Evolutionary conservation across 2,888 invertebrate species (phyloP).

Genomic region (Argyresthia albistria): DNA sequence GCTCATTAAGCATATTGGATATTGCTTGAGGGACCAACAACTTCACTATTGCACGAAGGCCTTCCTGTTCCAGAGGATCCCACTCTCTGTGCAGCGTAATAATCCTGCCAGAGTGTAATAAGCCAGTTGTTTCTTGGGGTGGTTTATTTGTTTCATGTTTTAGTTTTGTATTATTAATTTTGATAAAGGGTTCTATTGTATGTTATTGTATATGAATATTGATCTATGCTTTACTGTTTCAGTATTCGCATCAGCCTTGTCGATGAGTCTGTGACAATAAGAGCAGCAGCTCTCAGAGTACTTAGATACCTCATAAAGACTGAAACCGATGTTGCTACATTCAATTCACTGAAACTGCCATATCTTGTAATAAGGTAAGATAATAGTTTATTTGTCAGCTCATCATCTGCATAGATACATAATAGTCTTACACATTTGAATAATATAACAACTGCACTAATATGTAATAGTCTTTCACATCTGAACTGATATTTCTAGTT

Average conservation of each 20-base stretch:
- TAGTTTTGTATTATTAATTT: background rate
- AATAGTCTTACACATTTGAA: no score
- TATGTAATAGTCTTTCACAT: no score
- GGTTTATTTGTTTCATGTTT: background rate
- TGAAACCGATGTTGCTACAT: slow-evolving; percentile 82
- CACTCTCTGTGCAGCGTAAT: no score
- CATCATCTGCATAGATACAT: no score
- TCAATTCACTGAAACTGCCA: slow-evolving; percentile 87
- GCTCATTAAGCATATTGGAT: no score
- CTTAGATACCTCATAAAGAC: slow-evolving; percentile 87
- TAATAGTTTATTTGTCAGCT: slow-evolving; percentile 9
- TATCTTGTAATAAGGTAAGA: slow-evolving; percentile 83
- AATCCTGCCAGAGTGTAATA: background rate
- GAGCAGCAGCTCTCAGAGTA: slow-evolving; percentile 90
- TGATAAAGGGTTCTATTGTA: background rate
- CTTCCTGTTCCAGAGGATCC: no score
- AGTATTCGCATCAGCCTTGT: slow-evolving; percentile 90
- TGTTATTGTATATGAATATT: background rate
- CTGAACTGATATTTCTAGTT: no score
- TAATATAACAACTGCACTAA: no score
- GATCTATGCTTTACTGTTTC: slow-evolving; percentile 19
- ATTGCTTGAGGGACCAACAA: no score
- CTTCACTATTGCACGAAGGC: no score
- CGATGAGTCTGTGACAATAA: slow-evolving; percentile 90
- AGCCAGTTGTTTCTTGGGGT: background rate